These are phyloP conservation scores for Chamaea fasciata DNA, from an alignment of 2,113 vertebrate genomes.

Conservation along the genomic window DNA sequence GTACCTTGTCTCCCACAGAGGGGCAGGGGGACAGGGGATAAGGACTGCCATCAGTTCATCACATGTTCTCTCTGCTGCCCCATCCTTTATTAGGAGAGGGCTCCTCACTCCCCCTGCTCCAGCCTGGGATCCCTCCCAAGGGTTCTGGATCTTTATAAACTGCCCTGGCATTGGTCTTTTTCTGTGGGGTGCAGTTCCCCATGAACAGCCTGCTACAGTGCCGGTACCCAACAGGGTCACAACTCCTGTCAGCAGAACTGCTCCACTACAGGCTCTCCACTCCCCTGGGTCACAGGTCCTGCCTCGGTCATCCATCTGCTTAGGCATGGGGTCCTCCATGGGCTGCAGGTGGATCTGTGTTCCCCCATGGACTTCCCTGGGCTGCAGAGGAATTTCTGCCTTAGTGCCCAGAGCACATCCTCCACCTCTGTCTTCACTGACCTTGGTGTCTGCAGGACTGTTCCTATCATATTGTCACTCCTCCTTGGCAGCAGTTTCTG, in stretches of 20 bases:
- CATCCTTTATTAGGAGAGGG: neutral
- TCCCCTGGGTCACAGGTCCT: neutral
- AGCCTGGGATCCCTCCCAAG: neutral
- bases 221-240: fast-evolving
- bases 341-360: neutral
- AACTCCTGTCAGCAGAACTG: neutral
- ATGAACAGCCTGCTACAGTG: neutral
- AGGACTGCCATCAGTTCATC: fast-evolving
- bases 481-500: neutral
- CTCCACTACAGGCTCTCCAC: neutral
- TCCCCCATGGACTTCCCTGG: neutral
- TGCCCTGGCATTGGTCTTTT: neutral
- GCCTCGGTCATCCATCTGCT: neutral
- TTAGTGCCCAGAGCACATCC: neutral
- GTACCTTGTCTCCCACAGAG: neutral
- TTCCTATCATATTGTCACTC: no score
- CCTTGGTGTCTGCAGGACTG: neutral
- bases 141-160: neutral
- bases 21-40: neutral
- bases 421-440: neutral
- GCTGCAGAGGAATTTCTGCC: neutral
- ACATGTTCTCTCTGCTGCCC: neutral
- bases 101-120: neutral
- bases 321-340: neutral
- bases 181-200: fast-evolving